phyloP scores from a whole-genome alignment of 2,888 invertebrate species.

The Cantharis rufa region DNA sequence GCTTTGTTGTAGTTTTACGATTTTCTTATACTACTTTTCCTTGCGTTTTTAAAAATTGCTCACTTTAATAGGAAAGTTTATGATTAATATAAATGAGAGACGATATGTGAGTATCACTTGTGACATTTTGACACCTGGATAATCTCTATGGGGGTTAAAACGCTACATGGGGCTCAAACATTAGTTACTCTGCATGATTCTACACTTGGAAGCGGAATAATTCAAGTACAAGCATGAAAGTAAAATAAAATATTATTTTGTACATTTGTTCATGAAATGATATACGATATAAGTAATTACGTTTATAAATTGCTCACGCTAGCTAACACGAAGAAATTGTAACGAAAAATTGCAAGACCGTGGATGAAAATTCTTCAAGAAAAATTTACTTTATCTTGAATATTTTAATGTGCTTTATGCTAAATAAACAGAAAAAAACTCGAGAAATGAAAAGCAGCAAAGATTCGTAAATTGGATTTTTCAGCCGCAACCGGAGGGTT shows the following conservation, averaged over 20 bases:
- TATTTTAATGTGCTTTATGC: neutral
- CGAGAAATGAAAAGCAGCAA: neutral
- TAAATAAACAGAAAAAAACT: neutral
- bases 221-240: slow-evolving; percentile 20
- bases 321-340: neutral
- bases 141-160: slow-evolving; percentile 29
- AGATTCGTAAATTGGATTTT: neutral
- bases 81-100: slow-evolving; percentile 12
- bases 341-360: neutral
- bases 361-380: neutral
- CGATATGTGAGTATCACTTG: slow-evolving; percentile 17
- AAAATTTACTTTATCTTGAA: neutral
- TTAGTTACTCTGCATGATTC: slow-evolving; percentile 32
- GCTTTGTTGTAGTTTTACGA: neutral
- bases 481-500: neutral
- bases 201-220: slow-evolving; percentile 29
- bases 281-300: slow-evolving; percentile 27
- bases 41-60: neutral
- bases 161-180: slow-evolving; percentile 29
- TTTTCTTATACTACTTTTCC: neutral
- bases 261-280: slow-evolving; percentile 25
- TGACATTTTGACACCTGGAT: slow-evolving; percentile 28
- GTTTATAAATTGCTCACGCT: slow-evolving; percentile 26
- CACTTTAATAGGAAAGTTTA: neutral
- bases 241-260: slow-evolving; percentile 26